Conservation (phyloP, 1,140 invertebrate genomes). For the Caenorhabditis elegans region DNA sequence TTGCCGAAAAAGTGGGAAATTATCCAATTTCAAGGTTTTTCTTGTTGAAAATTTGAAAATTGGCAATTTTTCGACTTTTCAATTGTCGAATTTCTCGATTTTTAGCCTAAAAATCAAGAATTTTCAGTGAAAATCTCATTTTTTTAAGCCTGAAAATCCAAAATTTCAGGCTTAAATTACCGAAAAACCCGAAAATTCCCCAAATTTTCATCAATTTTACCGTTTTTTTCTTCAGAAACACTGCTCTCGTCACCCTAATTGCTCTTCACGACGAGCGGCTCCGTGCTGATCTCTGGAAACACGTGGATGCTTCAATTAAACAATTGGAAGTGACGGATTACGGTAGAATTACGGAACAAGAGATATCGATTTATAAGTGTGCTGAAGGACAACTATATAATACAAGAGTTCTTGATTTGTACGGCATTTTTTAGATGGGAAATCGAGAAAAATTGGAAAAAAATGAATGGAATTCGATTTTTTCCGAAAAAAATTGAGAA, state of each 20-base stretch:
- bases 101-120: too few relatives aligned
- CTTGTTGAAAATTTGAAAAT: too few relatives aligned
- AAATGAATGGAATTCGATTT: background rate
- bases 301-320: slow-evolving; percentile 32
- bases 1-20: too few relatives aligned
- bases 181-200: too few relatives aligned
- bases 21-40: too few relatives aligned
- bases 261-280: slow-evolving; percentile 17
- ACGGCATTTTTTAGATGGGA: slow-evolving; percentile 3
- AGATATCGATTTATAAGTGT: slow-evolving; percentile 84
- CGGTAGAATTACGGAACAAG: slow-evolving; percentile 70
- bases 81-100: too few relatives aligned
- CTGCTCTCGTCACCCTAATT: slow-evolving; percentile 32
- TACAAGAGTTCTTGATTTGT: slow-evolving; percentile 82
- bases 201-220: too few relatives aligned
- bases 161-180: too few relatives aligned
- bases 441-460: background rate
- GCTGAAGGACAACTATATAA: slow-evolving; percentile 88
- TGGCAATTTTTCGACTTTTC: too few relatives aligned
- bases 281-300: slow-evolving; percentile 48
- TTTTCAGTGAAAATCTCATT: too few relatives aligned
- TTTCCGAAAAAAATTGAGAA: background rate
- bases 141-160: too few relatives aligned
- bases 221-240: background rate
- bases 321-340: slow-evolving; percentile 49